These are phyloP conservation scores for Liposcelis brunnea DNA, from an alignment of 2,888 invertebrate genomes.

Conservation along the genomic window DNA sequence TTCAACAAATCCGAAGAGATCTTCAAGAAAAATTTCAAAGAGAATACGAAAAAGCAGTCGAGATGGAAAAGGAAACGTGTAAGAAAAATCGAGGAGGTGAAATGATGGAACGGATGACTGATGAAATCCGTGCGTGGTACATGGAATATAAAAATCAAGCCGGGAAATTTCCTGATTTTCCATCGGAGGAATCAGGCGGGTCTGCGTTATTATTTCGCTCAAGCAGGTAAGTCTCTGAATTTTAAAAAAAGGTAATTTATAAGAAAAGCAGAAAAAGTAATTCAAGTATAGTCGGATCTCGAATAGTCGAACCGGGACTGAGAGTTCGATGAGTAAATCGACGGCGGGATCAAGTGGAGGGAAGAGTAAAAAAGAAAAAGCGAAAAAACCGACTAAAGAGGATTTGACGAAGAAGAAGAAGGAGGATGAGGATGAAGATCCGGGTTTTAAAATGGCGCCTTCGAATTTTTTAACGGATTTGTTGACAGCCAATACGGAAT, in stretches of 20 bases:
- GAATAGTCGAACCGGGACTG: constrained; percentile 37
- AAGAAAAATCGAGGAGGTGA: constrained; percentile 42
- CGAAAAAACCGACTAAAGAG: constrained; percentile 49
- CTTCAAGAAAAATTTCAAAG: constrained; percentile 48
- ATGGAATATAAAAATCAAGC: constrained; percentile 64
- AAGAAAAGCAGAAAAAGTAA: too few relatives aligned
- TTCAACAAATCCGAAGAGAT: constrained; percentile 35
- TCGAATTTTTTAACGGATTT: constrained; percentile 59
- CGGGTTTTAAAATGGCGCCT: constrained; percentile 45
- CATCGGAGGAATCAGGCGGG: constrained; percentile 80
- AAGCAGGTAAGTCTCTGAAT: neutral
- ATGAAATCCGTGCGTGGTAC: constrained; percentile 77
- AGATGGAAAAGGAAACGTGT: constrained; percentile 43
- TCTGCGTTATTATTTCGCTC: constrained; percentile 63
- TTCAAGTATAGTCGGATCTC: constrained; percentile 19
- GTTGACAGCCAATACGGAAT: constrained; percentile 54
- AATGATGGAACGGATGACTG: constrained; percentile 72
- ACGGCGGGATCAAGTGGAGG: constrained; percentile 39
- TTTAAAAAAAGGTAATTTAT: neutral
- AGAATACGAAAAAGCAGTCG: constrained; percentile 40
- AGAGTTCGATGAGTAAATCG: constrained; percentile 63
- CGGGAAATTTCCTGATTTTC: constrained; percentile 79
- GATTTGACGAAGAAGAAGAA: constrained; percentile 35
- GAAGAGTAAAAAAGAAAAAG: constrained; percentile 31
- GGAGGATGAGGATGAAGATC: constrained; percentile 43